Base-by-base conservation (phyloP, 1,140 invertebrate genomes). In the Dendrolimus kikuchii region DNA sequence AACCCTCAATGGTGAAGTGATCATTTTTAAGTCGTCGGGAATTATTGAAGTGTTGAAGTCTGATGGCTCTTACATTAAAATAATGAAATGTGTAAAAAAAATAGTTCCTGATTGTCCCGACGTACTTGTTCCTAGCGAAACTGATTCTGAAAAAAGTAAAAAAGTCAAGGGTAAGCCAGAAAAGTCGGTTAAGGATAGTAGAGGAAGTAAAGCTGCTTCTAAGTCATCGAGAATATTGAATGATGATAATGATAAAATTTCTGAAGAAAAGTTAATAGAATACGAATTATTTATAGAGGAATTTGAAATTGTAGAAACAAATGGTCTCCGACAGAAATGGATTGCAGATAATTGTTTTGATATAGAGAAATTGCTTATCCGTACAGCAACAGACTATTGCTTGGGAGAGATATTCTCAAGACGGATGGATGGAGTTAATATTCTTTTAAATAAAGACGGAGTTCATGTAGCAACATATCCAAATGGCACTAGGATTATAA, bases 381-480 rank as follows among this genome's bases (percentile, higher is more conserved):
- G 81, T 54, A 84, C 79, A 41, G 82, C 79, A 8, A 88, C 86
- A 40, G 86, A 90, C 72, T 89, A 86, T 76, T 80, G 84, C 60
- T 62, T 83, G 40, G 78, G 86, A 53, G 89, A 90, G 77, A 75
- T 88, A 66, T 89, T 88, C 67, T 84, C 80, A 37, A 77, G 78
- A 38, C 80, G 89, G 37, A 88, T 78, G 60, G 89, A 90, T 70
- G 89, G 89, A 23, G 90, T 88, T 37, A 79, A 77, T 68, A 85
- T 70, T 52, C 71, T 89, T 42, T 63, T 89, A 38, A 88, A 87
- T 74, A 87, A 84, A 59, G 79, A 88, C 59, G 89, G 89, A 38
- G 70, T 88, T 54, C 80, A 81, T 46, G 53, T 86, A 41, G 81
- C 87, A 42, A 82, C 77, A 46, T 80, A 85, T 64, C 69, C 70